Conservation (phyloP, 2,888 invertebrate species). For the Tuberolachnus salignus region DNA sequence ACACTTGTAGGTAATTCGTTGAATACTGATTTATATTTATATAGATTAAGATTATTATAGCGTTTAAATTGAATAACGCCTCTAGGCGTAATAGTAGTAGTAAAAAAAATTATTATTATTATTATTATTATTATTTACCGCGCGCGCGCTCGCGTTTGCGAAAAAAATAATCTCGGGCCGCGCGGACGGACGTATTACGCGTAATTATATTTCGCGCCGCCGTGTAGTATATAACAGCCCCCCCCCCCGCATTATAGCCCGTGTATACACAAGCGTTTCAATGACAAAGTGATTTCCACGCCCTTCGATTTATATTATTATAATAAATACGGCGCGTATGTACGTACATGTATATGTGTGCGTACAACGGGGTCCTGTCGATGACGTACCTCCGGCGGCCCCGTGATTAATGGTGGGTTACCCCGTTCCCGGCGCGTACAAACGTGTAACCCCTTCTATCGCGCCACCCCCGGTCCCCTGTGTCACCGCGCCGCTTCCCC, state of each 20-base stretch:
- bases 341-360: not conserved
- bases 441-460: constrained; percentile 26
- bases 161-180: too few species aligned
- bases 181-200: not conserved
- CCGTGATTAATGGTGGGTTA: constrained; percentile 50
- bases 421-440: constrained; percentile 26
- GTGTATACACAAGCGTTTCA: not conserved
- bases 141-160: too few species aligned
- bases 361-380: constrained; percentile 22
- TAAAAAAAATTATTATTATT: too few species aligned
- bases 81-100: too few species aligned
- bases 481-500: not conserved
- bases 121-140: too few species aligned
- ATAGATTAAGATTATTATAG: too few species aligned
- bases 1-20: too few species aligned
- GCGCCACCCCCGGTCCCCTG: too few species aligned
- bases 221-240: too few species aligned
- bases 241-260: not conserved
- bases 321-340: not conserved
- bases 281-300: constrained; percentile 56
- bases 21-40: too few species aligned
- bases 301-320: constrained; percentile 46
- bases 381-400: constrained; percentile 46
- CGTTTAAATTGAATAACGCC: too few species aligned
- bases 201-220: constrained; percentile 33